Conservation (phyloP, 37 sponge, comb jelly and placozoan species). For the Halichondria panicea region DNA sequence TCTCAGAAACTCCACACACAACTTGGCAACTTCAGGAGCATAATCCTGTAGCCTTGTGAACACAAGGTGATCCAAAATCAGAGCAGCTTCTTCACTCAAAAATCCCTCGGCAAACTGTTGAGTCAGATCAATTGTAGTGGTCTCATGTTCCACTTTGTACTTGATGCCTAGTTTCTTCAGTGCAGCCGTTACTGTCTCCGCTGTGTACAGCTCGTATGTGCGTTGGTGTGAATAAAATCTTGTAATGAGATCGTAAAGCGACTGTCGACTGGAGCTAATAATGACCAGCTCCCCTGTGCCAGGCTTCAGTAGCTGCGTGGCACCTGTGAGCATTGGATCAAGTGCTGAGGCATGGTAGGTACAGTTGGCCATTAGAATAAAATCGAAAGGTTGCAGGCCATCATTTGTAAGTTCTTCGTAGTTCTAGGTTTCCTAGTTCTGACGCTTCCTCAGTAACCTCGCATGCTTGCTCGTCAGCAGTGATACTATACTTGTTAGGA, state of each 20-base stretch:
- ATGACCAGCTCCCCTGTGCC: conserved; percentile 38
- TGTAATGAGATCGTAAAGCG: conserved; percentile 24
- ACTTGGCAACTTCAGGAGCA: conserved; percentile 8
- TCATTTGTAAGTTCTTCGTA: conserved; percentile 16
- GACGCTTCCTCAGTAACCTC: conserved; percentile 23
- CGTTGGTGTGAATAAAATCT: conserved; percentile 48
- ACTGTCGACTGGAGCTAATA: conserved; percentile 25
- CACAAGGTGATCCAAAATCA: conserved; percentile 31
- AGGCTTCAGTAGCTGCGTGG: conserved; percentile 19
- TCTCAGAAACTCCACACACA: conserved; percentile 16
- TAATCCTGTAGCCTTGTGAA: conserved; percentile 31
- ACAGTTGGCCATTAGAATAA: conserved; percentile 38
- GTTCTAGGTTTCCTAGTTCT: neutral
- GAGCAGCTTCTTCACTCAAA: conserved; percentile 2
- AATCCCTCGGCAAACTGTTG: conserved; percentile 12
- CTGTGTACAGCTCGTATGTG: conserved; percentile 5
- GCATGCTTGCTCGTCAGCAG: conserved; percentile 24
- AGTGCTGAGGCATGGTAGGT: conserved; percentile 18
- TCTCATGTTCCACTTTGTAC: neutral
- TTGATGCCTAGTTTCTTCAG: conserved; percentile 11
- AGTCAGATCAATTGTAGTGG: conserved; percentile 31
- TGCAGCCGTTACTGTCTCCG: neutral
- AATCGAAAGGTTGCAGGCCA: conserved; percentile 10
- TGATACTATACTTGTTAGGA: neutral
- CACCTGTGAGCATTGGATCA: conserved; percentile 8